Evolutionary conservation across 2,113 vertebrate genomes (phyloP).

Genomic region (Ardeotis arabs): DNA sequence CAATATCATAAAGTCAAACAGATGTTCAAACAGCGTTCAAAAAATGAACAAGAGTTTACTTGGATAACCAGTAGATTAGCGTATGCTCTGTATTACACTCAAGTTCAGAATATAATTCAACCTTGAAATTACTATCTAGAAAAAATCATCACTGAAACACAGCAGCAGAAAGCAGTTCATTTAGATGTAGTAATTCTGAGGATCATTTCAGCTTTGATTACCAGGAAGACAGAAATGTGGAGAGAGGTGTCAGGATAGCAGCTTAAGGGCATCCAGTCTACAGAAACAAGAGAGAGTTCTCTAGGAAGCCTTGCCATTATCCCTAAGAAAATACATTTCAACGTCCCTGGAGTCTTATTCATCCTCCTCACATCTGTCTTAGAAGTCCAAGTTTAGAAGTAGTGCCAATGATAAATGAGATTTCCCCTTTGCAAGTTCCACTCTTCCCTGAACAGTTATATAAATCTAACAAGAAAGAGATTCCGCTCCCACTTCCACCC

Average conservation of each 20-base stretch:
- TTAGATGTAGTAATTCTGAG: slow-evolving; percentile 23
- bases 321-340: slow-evolving; percentile 40
- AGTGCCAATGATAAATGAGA: background rate
- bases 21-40: background rate
- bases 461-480: background rate
- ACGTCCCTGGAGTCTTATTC: slow-evolving; percentile 39
- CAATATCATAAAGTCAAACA: background rate
- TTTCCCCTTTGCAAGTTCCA: background rate
- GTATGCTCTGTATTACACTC: background rate
- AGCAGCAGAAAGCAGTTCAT: background rate
- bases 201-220: slow-evolving; percentile 43
- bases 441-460: background rate
- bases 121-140: background rate
- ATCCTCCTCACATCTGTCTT: slow-evolving; percentile 13
- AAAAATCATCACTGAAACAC: background rate
- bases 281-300: background rate
- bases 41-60: background rate
- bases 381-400: slow-evolving; percentile 36
- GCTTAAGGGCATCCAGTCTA: slow-evolving; percentile 22
- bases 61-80: background rate
- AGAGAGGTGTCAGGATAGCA: background rate
- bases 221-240: slow-evolving; percentile 11
- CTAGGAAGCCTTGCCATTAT: slow-evolving; percentile 19
- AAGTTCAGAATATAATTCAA: background rate
- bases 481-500: background rate